phyloP scores from a whole-genome alignment of 2,888 invertebrate genomes.

The Cantharis rustica region DNA sequence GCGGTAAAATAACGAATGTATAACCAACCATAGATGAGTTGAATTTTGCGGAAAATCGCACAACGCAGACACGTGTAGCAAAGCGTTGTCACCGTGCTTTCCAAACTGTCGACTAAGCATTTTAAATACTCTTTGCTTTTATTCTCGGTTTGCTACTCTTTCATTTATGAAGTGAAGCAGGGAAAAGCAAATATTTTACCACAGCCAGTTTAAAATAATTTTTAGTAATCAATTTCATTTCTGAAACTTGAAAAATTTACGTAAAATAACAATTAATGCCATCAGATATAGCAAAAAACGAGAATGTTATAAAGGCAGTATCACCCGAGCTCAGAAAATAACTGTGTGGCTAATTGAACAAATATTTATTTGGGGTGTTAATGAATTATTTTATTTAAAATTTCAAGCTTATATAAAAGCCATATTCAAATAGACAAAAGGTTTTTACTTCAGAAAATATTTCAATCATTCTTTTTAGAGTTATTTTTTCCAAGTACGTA shows the following conservation, averaged over 20 bases:
- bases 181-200: neutral
- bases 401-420: neutral
- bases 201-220: neutral
- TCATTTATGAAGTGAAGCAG: neutral
- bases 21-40: neutral
- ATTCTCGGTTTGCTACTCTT: neutral
- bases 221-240: neutral
- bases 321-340: neutral
- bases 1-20: neutral
- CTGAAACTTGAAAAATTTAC: neutral
- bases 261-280: neutral
- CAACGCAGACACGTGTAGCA: neutral
- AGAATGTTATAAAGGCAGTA: neutral
- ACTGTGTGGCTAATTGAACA: neutral
- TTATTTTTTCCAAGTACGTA: neutral
- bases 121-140: neutral
- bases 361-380: neutral
- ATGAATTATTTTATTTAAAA: neutral
- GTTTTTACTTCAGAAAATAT: neutral
- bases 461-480: neutral
- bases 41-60: neutral
- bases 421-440: neutral
- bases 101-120: neutral
- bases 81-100: neutral
- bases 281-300: neutral